Evolutionary conservation across 37 sponge, comb jelly and placozoan genomes (phyloP).

Genomic region (Crambe crambe): DNA sequence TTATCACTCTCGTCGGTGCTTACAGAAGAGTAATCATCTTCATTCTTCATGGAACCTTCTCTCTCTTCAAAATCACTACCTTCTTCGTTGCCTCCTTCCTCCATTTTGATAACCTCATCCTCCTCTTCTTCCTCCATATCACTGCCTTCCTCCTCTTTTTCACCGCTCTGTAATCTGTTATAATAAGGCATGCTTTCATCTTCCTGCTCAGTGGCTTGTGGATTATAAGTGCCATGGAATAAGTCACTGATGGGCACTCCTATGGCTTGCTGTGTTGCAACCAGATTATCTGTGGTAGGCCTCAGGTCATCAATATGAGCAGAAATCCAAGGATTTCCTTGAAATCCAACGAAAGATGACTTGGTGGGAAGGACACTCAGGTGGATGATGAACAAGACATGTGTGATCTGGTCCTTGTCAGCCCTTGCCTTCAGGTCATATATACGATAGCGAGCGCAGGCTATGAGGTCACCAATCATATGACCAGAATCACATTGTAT

Average conservation of each 20-base stretch:
- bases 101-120: no score
- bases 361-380: constrained; percentile 42
- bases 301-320: constrained; percentile 75
- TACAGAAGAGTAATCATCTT: no score
- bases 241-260: constrained; percentile 52
- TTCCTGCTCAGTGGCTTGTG: no score
- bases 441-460: constrained; percentile 85
- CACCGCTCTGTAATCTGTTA: neutral
- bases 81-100: no score
- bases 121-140: no score
- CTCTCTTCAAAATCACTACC: no score
- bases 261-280: constrained; percentile 45
- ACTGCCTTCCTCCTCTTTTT: neutral
- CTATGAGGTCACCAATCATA: constrained; percentile 77
- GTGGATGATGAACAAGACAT: constrained; percentile 66
- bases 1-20: no score
- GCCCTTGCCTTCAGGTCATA: constrained; percentile 56
- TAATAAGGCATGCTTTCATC: no score
- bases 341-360: constrained; percentile 66
- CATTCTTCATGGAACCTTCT: no score
- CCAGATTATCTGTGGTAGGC: constrained; percentile 25
- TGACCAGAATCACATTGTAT: constrained; percentile 91
- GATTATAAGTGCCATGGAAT: no score
- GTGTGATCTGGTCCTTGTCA: constrained; percentile 20
- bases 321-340: constrained; percentile 77